Evolutionary conservation across 2,797 vertebrate species (phyloP).

Genomic region (Girardinus metallicus): DNA sequence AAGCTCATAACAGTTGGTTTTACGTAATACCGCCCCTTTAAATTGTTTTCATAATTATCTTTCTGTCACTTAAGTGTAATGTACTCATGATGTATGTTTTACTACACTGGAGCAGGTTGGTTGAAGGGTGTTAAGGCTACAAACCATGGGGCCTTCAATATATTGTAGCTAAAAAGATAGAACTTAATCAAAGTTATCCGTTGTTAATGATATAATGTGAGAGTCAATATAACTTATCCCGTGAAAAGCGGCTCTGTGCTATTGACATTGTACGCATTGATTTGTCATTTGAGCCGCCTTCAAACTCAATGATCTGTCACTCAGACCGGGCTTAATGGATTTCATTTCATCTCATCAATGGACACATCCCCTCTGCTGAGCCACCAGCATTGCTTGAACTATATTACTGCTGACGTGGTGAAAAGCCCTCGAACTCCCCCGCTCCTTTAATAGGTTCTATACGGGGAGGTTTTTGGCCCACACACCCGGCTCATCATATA

Average conservation of each 20-base stretch:
- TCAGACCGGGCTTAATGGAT: slow-evolving; percentile 2
- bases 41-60: no score
- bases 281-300: neutral
- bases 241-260: neutral
- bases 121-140: neutral
- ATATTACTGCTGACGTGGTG: neutral
- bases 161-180: neutral
- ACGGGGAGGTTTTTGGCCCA: neutral
- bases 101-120: neutral
- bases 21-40: no score
- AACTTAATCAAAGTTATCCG: neutral
- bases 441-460: neutral
- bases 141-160: neutral
- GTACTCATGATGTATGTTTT: neutral
- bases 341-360: neutral
- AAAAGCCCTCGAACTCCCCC: neutral
- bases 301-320: slow-evolving; percentile 14
- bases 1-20: no score
- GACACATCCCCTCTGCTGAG: neutral
- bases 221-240: neutral
- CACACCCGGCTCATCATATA: no score
- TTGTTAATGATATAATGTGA: neutral
- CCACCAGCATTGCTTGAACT: neutral
- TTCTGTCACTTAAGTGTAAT: neutral
- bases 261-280: neutral